Evolutionary conservation across 2,797 vertebrate genomes (phyloP).

Genomic region (Tympanoctomys barrerae): DNA sequence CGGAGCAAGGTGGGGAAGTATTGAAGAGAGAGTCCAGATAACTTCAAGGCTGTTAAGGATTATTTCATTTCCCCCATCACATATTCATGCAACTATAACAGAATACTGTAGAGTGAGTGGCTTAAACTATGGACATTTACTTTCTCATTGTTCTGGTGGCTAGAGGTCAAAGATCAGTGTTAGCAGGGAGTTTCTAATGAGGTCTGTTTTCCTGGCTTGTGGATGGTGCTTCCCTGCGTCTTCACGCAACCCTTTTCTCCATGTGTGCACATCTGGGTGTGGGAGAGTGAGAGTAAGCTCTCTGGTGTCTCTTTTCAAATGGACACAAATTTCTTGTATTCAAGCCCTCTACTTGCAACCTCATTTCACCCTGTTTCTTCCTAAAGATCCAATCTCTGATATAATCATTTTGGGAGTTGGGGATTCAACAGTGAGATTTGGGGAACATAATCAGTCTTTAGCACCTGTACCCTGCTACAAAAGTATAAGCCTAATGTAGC

Average conservation of each 20-base stretch:
- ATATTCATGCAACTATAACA: background rate
- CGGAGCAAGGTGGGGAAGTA: background rate
- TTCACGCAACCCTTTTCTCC: background rate
- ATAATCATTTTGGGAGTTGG: background rate
- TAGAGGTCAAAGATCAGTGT: background rate
- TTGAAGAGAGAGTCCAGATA: background rate
- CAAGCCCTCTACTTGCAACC: background rate
- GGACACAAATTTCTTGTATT: background rate
- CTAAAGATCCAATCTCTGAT: background rate
- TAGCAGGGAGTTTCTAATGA: background rate
- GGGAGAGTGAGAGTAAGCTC: background rate
- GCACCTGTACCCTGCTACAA: rapidly evolving
- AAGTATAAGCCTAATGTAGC: background rate
- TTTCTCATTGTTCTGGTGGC: background rate
- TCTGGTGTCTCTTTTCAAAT: background rate
- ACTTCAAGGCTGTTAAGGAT: background rate
- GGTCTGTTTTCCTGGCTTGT: background rate
- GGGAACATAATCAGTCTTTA: background rate
- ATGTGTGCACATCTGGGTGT: too few relatives aligned
- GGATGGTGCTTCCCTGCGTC: background rate
- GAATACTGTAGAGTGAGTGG: background rate
- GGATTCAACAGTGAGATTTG: background rate
- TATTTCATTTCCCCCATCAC: background rate
- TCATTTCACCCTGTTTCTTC: background rate
- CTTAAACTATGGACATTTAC: background rate